Evolutionary conservation across 2,888 invertebrate genomes (phyloP), one percentile per base, ranked within the genome.

Genomic region (Pocota personata): DNA sequence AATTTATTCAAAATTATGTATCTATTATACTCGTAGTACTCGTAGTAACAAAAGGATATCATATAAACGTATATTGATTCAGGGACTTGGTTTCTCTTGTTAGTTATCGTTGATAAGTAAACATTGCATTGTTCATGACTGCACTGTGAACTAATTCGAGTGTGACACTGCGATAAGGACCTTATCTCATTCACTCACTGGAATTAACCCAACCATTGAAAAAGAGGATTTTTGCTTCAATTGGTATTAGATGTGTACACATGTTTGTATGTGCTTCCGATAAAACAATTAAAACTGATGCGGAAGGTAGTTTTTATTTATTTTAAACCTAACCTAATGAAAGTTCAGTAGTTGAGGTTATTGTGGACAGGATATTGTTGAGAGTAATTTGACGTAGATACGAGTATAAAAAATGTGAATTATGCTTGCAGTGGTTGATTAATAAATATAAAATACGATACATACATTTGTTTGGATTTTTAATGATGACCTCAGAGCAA

Each of bases 101-200:
- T 57, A 43, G 62, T 66, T 69, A 71, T 76, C 52, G 40, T 24
- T 55, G 83, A 84, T 79, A 84, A 84, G 60, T 27, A 60, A 77
- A 58, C 50, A 50, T 52, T 66, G 66, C 55, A 52, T 43, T 66
- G 37, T 52, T 58, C 73, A 32, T 57, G 71, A 62, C 48, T 79
- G 55, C 52, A 76, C 52, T 64, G 46, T 46, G 21, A 60, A 72
- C 82, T 80, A 86, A 86, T 86, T 86, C 82, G 72, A 86, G 82
- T 82, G 86, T 86, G 72, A 82, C 77, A 72, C 52, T 43, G 6
- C 55, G 86, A 86, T 86, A 86, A 86, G 86, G 76, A 82, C 75
- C 66, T 86, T 82, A 86, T 73, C 86, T 76, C 46, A 27, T n/a
- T 48, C 32, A 55, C 40, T 37, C 60, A 64, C 43, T 60, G 50